These are phyloP conservation scores for Drosophila peninsularis DNA, from an alignment of 2,888 invertebrate species.

Conservation along the genomic window DNA sequence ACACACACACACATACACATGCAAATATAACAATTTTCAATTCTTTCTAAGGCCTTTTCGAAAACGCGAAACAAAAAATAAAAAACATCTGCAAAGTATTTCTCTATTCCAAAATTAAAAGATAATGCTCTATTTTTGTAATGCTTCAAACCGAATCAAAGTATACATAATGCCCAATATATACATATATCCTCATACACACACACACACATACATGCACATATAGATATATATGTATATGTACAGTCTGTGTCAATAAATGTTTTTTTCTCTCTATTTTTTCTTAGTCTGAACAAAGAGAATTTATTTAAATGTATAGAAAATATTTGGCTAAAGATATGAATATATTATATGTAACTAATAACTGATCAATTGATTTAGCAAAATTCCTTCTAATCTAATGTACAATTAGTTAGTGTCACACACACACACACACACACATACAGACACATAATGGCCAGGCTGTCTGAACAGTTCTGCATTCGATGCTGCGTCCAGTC, in stretches of 20 bases:
- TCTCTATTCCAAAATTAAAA: conserved; percentile 37
- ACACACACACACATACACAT: not conserved
- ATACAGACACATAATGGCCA: not conserved
- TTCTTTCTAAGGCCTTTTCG: conserved; percentile 61
- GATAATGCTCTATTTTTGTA: conserved; percentile 52
- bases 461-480: not conserved
- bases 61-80: conserved; percentile 10
- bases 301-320: conserved; percentile 36
- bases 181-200: conserved; percentile 6
- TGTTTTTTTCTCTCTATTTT: not conserved
- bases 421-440: conserved; percentile 7
- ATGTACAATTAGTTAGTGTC: conserved; percentile 69
- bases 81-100: conserved; percentile 20
- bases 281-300: conserved; percentile 33
- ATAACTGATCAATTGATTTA: conserved; percentile 53
- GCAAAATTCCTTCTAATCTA: conserved; percentile 74
- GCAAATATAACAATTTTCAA: conserved; percentile 41
- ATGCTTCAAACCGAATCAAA: conserved; percentile 34
- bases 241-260: conserved; percentile 21
- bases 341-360: conserved; percentile 11
- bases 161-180: conserved; percentile 1
- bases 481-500: conserved; percentile 16
- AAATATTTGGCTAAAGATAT: conserved; percentile 10
- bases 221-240: conserved; percentile 9
- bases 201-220: not conserved